Evolutionary conservation across 2,797 vertebrate genomes (phyloP), one percentile per base, ranked within the genome.

Genomic region (Melanogrammus aeglefinus): DNA sequence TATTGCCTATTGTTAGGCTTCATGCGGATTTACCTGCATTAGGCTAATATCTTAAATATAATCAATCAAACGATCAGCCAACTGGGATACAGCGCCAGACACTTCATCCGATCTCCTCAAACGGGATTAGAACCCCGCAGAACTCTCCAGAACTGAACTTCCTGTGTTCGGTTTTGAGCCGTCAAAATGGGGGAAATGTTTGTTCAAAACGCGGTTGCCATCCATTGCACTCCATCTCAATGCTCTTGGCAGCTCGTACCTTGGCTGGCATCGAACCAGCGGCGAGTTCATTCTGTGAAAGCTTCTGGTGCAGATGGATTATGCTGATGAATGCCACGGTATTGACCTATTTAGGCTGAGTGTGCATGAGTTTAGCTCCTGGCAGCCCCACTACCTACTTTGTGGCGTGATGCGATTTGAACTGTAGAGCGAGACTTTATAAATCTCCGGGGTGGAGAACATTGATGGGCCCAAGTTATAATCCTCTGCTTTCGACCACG

Each of bases 181-280:
- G 13, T 44, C 41, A 57, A 8, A 18, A 63, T 21, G 18, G 13
- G 39, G 33, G 73, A 57, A 72, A 80, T 81, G 7, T 77, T 63
- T 63, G 81, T 86, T 47, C 72, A 83, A 82, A 84, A 75, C 83
- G 72, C 66, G 75, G 75, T 79, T 79, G 76, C 33, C 69, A 33
- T 81, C 85, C 76, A 82, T 80, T 81, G 75, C 0, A 1, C 41
- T 66, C 33, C 74, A 71, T 80, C 73, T 76, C 81, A 82, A 83
- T 72, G 80, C 79, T 80, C 51, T 77, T 35, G 39, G 73, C 33
- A 73, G 72, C 63, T 33, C 27, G 63, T 75, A 63, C 74, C 74
- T 73, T 41, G 72, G 38, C 73, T 82, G 78, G 86, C 78, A 33
- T 74, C 29, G 33, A 74, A 81, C 82, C 78, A 73, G 44, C 78